phyloP scores from a whole-genome alignment of 2,797 vertebrate genomes.

The Aselliscus stoliczkanus region DNA sequence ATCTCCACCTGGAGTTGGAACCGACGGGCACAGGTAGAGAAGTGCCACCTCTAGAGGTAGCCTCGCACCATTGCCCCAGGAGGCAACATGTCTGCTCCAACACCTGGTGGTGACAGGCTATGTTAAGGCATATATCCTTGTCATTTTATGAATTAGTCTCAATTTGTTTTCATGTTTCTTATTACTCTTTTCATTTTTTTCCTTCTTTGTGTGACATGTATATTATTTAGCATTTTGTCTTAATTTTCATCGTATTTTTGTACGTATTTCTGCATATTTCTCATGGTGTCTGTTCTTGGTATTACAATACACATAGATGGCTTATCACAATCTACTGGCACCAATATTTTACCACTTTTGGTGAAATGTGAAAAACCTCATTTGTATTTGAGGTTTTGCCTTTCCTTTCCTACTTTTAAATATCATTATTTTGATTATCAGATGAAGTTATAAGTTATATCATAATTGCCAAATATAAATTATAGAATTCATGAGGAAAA shows the following conservation, averaged over 20 bases:
- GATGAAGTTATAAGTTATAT: not conserved
- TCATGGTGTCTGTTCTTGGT: not conserved
- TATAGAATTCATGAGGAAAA: not conserved
- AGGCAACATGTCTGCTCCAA: no score
- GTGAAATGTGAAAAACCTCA: not conserved
- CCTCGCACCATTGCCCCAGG: no score
- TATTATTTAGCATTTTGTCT: not conserved
- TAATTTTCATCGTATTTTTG: not conserved
- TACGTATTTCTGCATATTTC: not conserved
- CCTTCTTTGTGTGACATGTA: not conserved
- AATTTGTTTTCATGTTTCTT: not conserved
- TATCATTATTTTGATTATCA: no score
- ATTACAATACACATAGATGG: accelerated
- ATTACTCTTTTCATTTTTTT: not conserved
- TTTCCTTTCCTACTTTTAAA: not conserved
- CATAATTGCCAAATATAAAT: not conserved
- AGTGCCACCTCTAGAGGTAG: no score
- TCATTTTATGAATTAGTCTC: not conserved
- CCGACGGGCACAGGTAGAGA: no score
- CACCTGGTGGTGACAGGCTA: no score
- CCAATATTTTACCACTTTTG: not conserved
- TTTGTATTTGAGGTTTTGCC: not conserved
- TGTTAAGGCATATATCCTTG: not conserved
- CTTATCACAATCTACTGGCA: not conserved
- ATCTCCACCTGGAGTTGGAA: no score